Percentiles rank a stretch among this genome's conserved stretches.
phyloP scores from a whole-genome alignment of 2,888 invertebrate genomes.

The Leptodirus hochenwartii region DNA sequence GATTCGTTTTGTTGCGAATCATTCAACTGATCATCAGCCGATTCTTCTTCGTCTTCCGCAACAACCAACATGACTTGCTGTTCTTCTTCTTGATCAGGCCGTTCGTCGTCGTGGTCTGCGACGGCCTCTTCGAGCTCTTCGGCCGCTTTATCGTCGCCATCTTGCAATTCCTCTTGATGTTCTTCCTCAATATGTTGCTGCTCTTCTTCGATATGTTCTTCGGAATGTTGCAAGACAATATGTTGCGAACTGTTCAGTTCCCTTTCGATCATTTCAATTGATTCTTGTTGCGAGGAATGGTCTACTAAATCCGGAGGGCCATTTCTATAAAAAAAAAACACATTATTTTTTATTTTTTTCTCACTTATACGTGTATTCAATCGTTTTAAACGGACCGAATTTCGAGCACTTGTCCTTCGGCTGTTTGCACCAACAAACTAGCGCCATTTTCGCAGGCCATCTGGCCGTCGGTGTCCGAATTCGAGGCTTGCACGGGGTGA shows the following conservation, averaged over 20 bases:
- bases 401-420: too few species aligned
- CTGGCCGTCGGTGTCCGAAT: too few species aligned
- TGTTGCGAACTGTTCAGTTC: slow-evolving; percentile 24
- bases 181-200: not conserved
- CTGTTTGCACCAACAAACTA: too few species aligned
- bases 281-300: too few species aligned
- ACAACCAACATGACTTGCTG: not conserved
- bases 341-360: too few species aligned
- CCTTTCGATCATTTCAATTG: slow-evolving; percentile 27
- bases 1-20: slow-evolving; percentile 4
- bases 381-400: too few species aligned
- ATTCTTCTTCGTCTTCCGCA: not conserved
- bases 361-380: too few species aligned
- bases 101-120: slow-evolving; percentile 3
- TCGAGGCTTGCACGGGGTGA: slow-evolving; percentile 35
- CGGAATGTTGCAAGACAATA: not conserved
- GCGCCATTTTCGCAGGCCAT: too few species aligned
- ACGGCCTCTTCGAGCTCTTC: slow-evolving; percentile 4
- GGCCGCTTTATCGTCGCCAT: not conserved
- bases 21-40: slow-evolving; percentile 3
- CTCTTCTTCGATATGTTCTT: slow-evolving; percentile 3
- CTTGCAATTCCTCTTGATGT: not conserved
- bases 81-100: not conserved
- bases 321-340: too few species aligned
- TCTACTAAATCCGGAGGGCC: slow-evolving; percentile 15